Conservation (phyloP, 2,888 invertebrate species). For the Pimpla rufipes region DNA sequence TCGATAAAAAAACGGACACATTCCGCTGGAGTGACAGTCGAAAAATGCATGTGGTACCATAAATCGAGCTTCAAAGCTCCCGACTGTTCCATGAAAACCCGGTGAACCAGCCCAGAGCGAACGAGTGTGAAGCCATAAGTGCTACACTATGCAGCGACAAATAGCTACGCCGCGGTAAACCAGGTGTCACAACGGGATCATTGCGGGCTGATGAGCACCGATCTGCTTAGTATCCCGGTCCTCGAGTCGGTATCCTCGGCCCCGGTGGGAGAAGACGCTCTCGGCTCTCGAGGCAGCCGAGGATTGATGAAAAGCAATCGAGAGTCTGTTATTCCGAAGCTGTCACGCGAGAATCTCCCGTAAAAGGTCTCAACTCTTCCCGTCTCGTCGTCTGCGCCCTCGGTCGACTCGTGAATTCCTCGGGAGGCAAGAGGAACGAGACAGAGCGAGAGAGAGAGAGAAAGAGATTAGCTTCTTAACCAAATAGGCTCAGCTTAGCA, state of each 20-base stretch:
- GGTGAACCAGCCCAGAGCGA: background rate
- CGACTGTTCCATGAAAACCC: background rate
- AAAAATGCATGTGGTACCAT: background rate
- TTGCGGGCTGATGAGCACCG: conserved; percentile 78
- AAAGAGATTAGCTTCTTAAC: conserved; percentile 80
- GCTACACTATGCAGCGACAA: conserved; percentile 44
- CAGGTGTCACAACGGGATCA: conserved; percentile 76
- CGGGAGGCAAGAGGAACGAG: conserved; percentile 57
- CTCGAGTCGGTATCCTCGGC: conserved; percentile 63
- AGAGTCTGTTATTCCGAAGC: conserved; percentile 63
- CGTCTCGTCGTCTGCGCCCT: conserved; percentile 39
- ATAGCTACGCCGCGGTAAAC: conserved; percentile 51
- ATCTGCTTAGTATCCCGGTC: conserved; percentile 77
- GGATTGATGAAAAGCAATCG: conserved; percentile 54
- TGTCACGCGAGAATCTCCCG: conserved; percentile 77
- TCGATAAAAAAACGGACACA: too few relatives aligned
- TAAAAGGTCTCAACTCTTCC: conserved; percentile 64
- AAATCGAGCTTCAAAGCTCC: background rate
- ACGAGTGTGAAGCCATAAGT: conserved; percentile 40
- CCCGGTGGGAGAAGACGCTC: conserved; percentile 72
- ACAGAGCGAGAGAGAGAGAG: conserved; percentile 70
- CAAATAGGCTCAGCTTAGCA: conserved; percentile 78
- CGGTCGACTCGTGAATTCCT: conserved; percentile 57
- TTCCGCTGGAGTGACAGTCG: background rate
- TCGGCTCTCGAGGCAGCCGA: conserved; percentile 68